These are phyloP conservation scores for Mimachlamys varia DNA, from an alignment of 2,888 invertebrate genomes.

Conservation along the genomic window DNA sequence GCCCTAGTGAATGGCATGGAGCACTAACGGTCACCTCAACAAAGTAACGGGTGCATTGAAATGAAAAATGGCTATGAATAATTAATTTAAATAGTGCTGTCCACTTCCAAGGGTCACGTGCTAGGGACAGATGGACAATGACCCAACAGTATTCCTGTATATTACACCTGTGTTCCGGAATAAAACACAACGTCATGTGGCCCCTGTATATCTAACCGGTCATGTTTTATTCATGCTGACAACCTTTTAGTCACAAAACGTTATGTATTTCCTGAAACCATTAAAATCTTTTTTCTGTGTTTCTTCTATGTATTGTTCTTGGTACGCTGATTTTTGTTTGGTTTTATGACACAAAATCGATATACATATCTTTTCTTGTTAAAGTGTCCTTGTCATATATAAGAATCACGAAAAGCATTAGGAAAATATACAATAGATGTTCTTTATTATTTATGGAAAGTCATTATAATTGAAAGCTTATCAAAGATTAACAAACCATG, in stretches of 20 bases:
- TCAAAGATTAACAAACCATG: no score
- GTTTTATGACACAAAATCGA: background rate
- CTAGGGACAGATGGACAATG: slow-evolving; percentile 15
- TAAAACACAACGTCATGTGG: background rate
- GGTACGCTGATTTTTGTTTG: background rate
- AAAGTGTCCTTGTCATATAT: no score
- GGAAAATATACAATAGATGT: no score
- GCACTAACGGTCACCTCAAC: background rate
- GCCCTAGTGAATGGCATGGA: background rate
- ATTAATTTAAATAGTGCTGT: background rate
- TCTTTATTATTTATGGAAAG: no score
- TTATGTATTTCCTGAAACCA: background rate
- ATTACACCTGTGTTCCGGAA: background rate
- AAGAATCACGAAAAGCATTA: no score
- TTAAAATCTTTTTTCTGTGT: background rate
- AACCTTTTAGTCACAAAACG: background rate
- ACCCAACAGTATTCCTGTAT: background rate
- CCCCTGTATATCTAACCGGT: background rate
- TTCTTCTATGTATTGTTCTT: background rate
- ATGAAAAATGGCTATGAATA: background rate
- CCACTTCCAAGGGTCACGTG: background rate
- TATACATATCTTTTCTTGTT: background rate
- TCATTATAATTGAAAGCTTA: no score
- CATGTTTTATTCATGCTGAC: background rate
- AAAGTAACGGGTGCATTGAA: background rate